Evolutionary conservation across 2,888 invertebrate genomes (phyloP), one percentile per base, ranked within the genome.

Genomic region (Drosophila pseudotalamancana): DNA sequence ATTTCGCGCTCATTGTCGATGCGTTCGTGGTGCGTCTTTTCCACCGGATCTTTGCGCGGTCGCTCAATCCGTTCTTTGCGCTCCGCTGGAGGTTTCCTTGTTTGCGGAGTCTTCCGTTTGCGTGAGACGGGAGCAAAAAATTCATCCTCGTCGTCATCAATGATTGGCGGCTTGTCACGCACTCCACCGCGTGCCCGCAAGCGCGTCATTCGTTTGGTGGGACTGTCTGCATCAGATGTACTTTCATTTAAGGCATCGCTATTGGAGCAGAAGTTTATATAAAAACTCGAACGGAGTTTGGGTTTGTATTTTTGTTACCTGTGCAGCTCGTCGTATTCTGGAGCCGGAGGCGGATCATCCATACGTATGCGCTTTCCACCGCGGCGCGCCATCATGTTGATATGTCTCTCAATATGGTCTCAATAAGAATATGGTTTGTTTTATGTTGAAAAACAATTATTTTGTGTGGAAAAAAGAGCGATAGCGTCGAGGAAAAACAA

Each of bases 351-450:
- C 62, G 96, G 96, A 91, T 97, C 97, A 92, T 97, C 97, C 96
- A 97, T 97, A 69, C 97, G 95, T 89, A 97, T 97, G 77, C 97
- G 94, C 92, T 97, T 97, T 77, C 97, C 97, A 88, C 97, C 97
- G 63, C 95, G 93, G 71, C 97, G 94, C 91, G 96, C 96, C 96
- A 97, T 96, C 90, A 90, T 89, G 46, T 45, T 80, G 25, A 19
- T 59, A 4, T 75, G 3, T 19, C 34, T 6, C 6, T 14, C n/a
- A n/a, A n/a, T n/a, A n/a, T n/a, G n/a, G n/a, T n/a, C n/a, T n/a
- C n/a, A 14, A 34, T 6, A 18, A 25, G 5, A 29, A 11, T 25
- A 8, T 6, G 12, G 34, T 18, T 37, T 23, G 12, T 37, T 2
- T 35, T 31, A 19, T 8, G 43, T 43, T 12, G 27, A 6, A 21